A percentile compares a stretch with the other conserved stretches of the same genome.
These are phyloP conservation scores for Allenopithecus nigroviridis DNA, from an alignment of 2,797 vertebrate species.

Conservation along the genomic window DNA sequence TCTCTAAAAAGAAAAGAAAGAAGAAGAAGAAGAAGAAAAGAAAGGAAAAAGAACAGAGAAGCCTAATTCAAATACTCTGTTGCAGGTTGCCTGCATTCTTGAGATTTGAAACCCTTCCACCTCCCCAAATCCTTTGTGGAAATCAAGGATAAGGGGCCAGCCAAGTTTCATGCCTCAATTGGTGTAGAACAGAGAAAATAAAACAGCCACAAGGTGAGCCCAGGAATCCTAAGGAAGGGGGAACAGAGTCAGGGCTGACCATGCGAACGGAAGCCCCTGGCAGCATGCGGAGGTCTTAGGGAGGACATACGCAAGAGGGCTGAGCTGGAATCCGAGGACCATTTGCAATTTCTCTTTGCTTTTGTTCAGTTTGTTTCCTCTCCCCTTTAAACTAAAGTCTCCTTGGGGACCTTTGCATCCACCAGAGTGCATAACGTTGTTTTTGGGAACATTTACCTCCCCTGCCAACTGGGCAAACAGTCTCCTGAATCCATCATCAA, in stretches of 20 bases:
- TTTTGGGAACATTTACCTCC: conserved; percentile 84
- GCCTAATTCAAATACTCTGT: neutral
- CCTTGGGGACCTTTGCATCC: neutral
- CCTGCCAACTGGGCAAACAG: conserved; percentile 92
- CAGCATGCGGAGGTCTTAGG: fast-evolving
- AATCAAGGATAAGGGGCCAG: neutral
- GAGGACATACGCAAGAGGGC: fast-evolving
- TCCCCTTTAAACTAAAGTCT: neutral
- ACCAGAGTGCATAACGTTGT: fast-evolving
- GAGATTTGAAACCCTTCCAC: neutral
- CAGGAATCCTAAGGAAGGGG: neutral
- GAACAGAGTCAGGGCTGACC: neutral
- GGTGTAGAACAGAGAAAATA: neutral
- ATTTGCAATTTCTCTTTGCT: fast-evolving
- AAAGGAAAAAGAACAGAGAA: neutral
- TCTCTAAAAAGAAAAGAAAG: neutral
- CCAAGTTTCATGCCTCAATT: neutral
- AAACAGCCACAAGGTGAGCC: neutral
- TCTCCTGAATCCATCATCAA: conserved; percentile 89
- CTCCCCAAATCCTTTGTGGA: neutral
- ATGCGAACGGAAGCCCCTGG: fast-evolving
- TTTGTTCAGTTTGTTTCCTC: neutral
- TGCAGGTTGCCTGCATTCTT: neutral
- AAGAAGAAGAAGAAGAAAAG: too few relatives aligned
- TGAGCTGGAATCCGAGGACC: fast-evolving